Evolutionary conservation across 2,797 vertebrate genomes (phyloP), one percentile per base, ranked within the genome.

Genomic region (Pelodytes ibericus): DNA sequence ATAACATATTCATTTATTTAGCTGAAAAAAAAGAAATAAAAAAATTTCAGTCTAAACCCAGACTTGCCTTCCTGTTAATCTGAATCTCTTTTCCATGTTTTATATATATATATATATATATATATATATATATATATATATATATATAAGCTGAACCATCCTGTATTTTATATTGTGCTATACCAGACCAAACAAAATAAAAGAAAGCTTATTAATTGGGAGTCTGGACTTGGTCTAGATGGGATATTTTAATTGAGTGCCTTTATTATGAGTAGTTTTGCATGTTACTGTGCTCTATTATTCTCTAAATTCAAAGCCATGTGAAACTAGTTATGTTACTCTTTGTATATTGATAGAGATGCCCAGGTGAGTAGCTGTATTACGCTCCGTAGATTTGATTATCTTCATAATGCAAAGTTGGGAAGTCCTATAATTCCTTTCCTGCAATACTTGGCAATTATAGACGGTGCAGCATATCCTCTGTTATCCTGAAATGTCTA

Each of bases 401-500:
- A 56, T 61, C 70, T 61, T 44, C 57, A 61, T 66, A 69, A 53
- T 67, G 20, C 59, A 65, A 67, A 64, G 53, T 60, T 72, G 68
- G 57, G 57, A 61, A 72, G 41, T 63, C 68, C 51, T 68, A 44
- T 58, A 73, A 39, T 79, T 72, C 60, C 47, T 64, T 61, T 73
- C 70, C 61, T 59, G 62, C 41, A 62, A 68, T 10, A 39, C 44
- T n/a, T 36, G 64, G 63, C 70, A 78, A 72, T 72, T 72, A 78
- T 44, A 39, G 47, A 66, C 18, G 51, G 62, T 31, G 71, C 44
- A 51, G 64, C 30, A 73, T 56, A 66, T 62, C 56, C 70, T 56
- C 70, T 56, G 68, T 69, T 61, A 36, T 78, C 26, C 71, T 49
- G 18, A 58, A 60, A 63, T 41, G 76, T 73, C 70, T 73, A 73